These are phyloP conservation scores for Phodopus roborovskii DNA, from an alignment of 2,113 vertebrate genomes.

Conservation along the genomic window DNA sequence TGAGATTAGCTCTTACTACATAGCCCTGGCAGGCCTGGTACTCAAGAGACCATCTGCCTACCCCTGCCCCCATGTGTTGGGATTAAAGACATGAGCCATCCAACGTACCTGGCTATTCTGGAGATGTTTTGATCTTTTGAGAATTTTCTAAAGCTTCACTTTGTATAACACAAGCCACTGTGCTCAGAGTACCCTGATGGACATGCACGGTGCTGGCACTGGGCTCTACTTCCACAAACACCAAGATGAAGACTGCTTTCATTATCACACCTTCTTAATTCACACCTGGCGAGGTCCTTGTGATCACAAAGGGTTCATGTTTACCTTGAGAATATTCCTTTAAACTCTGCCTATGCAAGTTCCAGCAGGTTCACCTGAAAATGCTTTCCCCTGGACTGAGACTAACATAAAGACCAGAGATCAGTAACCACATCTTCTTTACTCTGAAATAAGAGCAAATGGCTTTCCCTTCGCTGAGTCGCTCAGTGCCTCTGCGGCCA, in stretches of 20 bases:
- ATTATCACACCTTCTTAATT: not conserved
- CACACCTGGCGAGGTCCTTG: not conserved
- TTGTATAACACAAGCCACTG: not conserved
- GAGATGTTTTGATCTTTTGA: not conserved
- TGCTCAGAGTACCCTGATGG: not conserved
- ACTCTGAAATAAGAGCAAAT: constrained; percentile 27
- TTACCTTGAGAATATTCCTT: not conserved
- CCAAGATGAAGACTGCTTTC: not conserved
- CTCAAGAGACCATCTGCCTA: not conserved
- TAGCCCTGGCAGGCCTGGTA: not conserved
- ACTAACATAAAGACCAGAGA: not conserved
- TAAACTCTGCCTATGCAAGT: not conserved
- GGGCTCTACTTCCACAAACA: not conserved
- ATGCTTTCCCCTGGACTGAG: not conserved
- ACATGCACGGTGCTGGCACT: not conserved
- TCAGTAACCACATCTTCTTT: not conserved
- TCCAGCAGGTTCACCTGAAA: not conserved
- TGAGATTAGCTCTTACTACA: not conserved
- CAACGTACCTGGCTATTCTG: not conserved
- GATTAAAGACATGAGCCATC: not conserved
- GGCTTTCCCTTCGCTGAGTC: not conserved
- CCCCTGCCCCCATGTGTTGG: not conserved
- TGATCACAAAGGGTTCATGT: not conserved
- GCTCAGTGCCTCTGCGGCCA: not conserved
- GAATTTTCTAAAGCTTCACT: not conserved